Evolutionary conservation across 2,888 invertebrate species (phyloP), one percentile per base, ranked within the genome.

Genomic region (Dilophus febrilis): DNA sequence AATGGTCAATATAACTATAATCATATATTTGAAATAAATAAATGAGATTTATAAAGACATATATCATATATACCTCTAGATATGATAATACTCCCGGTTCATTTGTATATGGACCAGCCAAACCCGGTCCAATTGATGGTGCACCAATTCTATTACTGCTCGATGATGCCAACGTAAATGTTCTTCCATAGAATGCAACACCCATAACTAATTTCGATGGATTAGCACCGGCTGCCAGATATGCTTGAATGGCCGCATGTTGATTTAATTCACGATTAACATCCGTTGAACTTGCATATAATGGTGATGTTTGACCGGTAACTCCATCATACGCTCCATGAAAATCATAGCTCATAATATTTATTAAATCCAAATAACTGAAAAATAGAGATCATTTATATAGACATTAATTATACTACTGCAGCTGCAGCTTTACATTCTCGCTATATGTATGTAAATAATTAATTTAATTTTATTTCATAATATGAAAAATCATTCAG

Each of bases 341-440:
- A 17, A 68, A 57, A 50, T 71, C 71, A 50, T 72, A 72, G 2
- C 67, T 49, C 71, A 73, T 71, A 2, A 73, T 48, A 48, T 71
- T 69, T 41, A 72, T 65, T 40, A 67, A 64, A 46, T 72, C 61
- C 10, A 71, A 49, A 38, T 65, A 56, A 40, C 61, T 63, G 29
- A 19, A 41, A 39, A n/a, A n/a, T n/a, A n/a, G n/a, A n/a, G n/a
- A n/a, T n/a, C n/a, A n/a, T n/a, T n/a, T n/a, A n/a, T n/a, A n/a
- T n/a, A n/a, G n/a, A n/a, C n/a, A n/a, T n/a, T n/a, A n/a, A n/a
- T n/a, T n/a, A n/a, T n/a, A n/a, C n/a, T n/a, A n/a, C n/a, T n/a
- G n/a, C n/a, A n/a, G n/a, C n/a, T n/a, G n/a, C n/a, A n/a, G n/a
- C n/a, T n/a, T n/a, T n/a, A n/a, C n/a, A n/a, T n/a, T n/a, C n/a